These are phyloP conservation scores for Murina feae DNA, from an alignment of 2,113 vertebrate species.

Conservation along the genomic window DNA sequence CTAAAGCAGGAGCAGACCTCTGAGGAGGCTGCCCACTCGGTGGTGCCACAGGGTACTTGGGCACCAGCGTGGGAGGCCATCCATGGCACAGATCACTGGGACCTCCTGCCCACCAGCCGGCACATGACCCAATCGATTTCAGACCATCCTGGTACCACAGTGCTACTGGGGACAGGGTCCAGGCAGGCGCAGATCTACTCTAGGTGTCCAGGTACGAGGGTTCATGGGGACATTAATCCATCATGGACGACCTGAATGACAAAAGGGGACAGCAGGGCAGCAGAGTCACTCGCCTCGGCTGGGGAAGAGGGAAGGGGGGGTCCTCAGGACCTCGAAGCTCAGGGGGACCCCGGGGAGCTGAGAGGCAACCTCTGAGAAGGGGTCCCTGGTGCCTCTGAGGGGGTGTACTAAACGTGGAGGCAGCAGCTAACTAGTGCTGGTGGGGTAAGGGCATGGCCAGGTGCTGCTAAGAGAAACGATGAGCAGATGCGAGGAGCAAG, in stretches of 20 bases:
- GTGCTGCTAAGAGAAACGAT: background rate
- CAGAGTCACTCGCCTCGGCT: background rate
- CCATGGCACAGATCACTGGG: background rate
- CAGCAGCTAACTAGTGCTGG: background rate
- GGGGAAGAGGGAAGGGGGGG: too few species aligned
- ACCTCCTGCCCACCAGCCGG: background rate
- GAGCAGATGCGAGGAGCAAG: background rate
- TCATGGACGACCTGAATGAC: background rate
- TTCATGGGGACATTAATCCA: background rate
- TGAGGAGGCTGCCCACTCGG: background rate
- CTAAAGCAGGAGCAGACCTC: background rate
- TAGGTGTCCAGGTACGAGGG: fast-evolving
- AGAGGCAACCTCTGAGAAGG: background rate
- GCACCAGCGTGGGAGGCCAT: fast-evolving
- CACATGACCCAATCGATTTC: background rate
- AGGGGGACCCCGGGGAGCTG: background rate
- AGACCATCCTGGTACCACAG: background rate
- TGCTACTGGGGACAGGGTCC: background rate
- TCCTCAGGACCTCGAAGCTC: background rate
- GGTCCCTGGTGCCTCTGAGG: background rate
- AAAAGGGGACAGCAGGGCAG: background rate
- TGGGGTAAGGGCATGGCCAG: background rate
- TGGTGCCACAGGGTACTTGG: background rate
- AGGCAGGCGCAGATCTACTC: background rate
- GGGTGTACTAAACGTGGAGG: background rate